Conservation (phyloP, 2,113 vertebrate species). For the Ctenomys sociabilis region DNA sequence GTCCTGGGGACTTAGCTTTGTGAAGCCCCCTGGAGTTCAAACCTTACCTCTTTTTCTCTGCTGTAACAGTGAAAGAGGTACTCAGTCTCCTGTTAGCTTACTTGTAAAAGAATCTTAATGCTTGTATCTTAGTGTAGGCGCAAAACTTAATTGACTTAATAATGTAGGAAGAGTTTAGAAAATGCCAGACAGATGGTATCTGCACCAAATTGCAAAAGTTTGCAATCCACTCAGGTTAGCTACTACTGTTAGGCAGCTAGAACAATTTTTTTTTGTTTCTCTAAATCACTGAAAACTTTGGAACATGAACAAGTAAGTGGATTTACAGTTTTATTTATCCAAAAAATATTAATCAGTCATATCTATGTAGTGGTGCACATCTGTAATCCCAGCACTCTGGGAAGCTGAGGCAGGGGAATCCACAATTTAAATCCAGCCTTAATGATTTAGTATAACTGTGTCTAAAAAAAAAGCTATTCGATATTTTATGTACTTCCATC, state of each 20-base stretch:
- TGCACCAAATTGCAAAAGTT: neutral
- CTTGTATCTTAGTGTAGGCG: neutral
- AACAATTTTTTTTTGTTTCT: neutral
- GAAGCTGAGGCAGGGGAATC: neutral
- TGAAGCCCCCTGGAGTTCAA: neutral
- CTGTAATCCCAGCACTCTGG: neutral
- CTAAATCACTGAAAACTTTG: neutral
- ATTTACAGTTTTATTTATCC: neutral
- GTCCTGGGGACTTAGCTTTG: neutral
- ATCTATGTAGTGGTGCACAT: neutral
- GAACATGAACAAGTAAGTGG: conserved; percentile 6
- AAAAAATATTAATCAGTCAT: neutral
- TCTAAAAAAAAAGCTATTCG: neutral
- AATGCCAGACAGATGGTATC: neutral
- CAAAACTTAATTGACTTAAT: neutral
- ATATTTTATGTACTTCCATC: neutral
- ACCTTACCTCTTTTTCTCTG: neutral
- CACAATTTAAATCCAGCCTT: neutral
- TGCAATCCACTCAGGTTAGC: neutral
- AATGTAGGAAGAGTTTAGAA: neutral
- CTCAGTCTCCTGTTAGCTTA: neutral
- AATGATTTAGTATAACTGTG: neutral
- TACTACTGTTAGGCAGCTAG: neutral
- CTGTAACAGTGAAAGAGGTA: neutral
- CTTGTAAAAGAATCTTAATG: neutral